Base-by-base conservation (phyloP, 2,113 vertebrate species). In the Scartelaos histophorus region DNA sequence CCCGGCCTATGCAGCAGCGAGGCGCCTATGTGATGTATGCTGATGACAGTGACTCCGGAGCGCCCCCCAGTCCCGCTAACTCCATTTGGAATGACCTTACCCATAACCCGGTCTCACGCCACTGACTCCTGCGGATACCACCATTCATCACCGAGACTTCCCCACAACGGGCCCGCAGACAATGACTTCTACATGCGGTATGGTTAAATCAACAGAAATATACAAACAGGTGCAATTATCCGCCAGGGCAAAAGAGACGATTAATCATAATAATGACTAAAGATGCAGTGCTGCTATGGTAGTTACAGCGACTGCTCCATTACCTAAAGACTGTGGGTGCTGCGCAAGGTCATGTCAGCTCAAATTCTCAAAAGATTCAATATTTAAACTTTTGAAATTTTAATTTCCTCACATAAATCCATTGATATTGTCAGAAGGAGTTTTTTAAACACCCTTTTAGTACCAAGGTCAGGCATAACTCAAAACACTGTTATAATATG, bases 71-170 rank as follows among this genome's bases (percentile, higher is more conserved):
- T 80, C 70, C 66, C 64, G 13, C 82, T 77, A 86, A 86, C 86
- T 87, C 88, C 76, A 84, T 87, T 66, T 65, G 75, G 38, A 73
- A 70, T 75, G 89, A 89, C 87, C 90, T 91, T 79, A 85, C 87
- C 79, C 85, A 74, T 82, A 79, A 89, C 87, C 77, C 69, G 43
- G 84, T 84, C 68, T 78, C 86, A 73, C 67, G 16, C 75, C 67
- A 69, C 86, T 79, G 81, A 64, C 85, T 87, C 69, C 66, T 6
- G 76, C 71, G 64, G 83, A 76, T 70, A 71, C 74, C 49, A 19
- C 73, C 76, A 69, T 91, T 75, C 51, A 83, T 89, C 79, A 84
- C 12, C 13, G 67, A 43, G 70, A 66, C 69, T 15, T 69, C 73
- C 70, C 84, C 72, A 85, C 78, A 79, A 74, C 79, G 71, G 29